A percentile compares a stretch with the other conserved stretches of the same genome.
phyloP scores from a whole-genome alignment of 2,797 vertebrate genomes.

The Pseudochaenichthys georgianus region DNA sequence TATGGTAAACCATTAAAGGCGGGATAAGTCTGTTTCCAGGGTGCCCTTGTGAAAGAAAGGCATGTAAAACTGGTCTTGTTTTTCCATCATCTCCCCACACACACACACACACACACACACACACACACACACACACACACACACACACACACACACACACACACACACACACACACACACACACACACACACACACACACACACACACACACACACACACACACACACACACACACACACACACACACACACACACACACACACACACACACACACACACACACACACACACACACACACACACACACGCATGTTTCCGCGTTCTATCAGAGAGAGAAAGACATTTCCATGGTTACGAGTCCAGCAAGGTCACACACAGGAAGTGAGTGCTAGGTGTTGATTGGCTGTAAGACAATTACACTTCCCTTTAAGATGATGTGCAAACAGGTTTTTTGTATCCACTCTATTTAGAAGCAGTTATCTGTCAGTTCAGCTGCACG shows the following conservation, averaged over 20 bases:
- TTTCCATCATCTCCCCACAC: constrained; percentile 49
- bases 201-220: constrained; percentile 8
- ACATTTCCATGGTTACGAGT: constrained; percentile 82
- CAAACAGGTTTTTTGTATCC: constrained; percentile 61
- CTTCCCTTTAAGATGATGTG: constrained; percentile 76
- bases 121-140: no score
- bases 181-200: constrained; percentile 21
- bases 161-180: constrained; percentile 16
- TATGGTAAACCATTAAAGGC: constrained; percentile 57
- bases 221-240: constrained; percentile 22
- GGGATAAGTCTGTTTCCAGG: constrained; percentile 60
- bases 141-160: no score
- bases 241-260: constrained; percentile 19
- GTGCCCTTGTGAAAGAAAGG: constrained; percentile 55
- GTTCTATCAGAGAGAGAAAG: constrained; percentile 52
- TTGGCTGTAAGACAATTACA: constrained; percentile 84
- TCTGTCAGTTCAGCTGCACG: constrained; percentile 69
- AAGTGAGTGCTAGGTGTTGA: constrained; percentile 73
- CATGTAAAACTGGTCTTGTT: constrained; percentile 51
- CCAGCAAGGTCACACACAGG: constrained; percentile 81
- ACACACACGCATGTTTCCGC: constrained; percentile 12
- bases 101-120: constrained; percentile 10
- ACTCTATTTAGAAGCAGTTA: constrained; percentile 63
- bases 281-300: constrained; percentile 17
- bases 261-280: constrained; percentile 8